Evolutionary conservation across 2,888 invertebrate genomes (phyloP).

Genomic region (Helleia helle): DNA sequence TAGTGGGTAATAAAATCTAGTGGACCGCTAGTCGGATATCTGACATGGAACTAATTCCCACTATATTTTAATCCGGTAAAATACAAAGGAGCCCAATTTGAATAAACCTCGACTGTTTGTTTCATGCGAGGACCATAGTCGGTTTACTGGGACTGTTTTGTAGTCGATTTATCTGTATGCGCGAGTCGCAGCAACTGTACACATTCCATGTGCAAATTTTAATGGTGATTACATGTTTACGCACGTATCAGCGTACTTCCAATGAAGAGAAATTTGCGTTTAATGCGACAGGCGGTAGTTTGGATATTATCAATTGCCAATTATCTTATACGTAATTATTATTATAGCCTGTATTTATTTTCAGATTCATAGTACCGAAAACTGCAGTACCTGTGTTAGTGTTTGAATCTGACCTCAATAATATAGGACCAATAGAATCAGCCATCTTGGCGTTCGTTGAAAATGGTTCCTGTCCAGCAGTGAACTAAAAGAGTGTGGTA

Average conservation of each 20-base stretch:
- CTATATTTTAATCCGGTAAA: slow-evolving; percentile 70
- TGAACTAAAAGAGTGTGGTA: too few species aligned
- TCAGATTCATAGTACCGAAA: too few species aligned
- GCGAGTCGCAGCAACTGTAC: slow-evolving; percentile 32
- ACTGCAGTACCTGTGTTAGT: too few species aligned
- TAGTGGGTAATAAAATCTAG: slow-evolving; percentile 51
- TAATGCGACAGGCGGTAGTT: slow-evolving; percentile 1
- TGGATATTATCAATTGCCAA: neutral
- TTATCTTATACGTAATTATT: too few species aligned
- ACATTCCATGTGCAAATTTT: slow-evolving; percentile 32
- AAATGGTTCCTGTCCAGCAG: too few species aligned
- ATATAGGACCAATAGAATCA: too few species aligned
- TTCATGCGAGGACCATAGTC: slow-evolving; percentile 66
- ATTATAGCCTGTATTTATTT: too few species aligned
- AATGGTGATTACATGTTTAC: slow-evolving; percentile 22
- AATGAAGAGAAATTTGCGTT: slow-evolving; percentile 8
- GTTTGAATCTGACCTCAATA: too few species aligned
- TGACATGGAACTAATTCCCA: slow-evolving; percentile 70
- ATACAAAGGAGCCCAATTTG: slow-evolving; percentile 71
- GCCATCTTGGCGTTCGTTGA: too few species aligned
- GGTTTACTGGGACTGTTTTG: slow-evolving; percentile 59
- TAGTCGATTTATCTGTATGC: slow-evolving; percentile 60
- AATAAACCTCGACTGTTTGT: slow-evolving; percentile 71
- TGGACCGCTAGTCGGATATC: slow-evolving; percentile 50
- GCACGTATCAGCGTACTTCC: slow-evolving; percentile 16